Evolutionary conservation across 2,888 invertebrate species (phyloP), one percentile per base, ranked within the genome.

Genomic region (Catocala nupta): DNA sequence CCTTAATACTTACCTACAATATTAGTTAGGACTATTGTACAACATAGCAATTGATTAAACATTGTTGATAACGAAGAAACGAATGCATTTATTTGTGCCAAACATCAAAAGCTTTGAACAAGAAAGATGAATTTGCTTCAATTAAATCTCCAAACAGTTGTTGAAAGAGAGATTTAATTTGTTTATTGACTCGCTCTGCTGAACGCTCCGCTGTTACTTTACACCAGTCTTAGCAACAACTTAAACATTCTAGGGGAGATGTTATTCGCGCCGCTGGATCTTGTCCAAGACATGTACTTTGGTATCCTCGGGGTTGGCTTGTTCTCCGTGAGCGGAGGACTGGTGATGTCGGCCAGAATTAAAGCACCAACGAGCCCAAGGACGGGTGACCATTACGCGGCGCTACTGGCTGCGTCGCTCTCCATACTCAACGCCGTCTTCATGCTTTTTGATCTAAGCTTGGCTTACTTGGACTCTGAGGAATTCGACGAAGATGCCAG

Each of bases 271-370:
- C 93, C 92, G 33, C 78, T 94, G 81, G 93, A 94, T 73, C 87
- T 94, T 63, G 90, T 93, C 36, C 93, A 93, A 81, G 93, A 94
- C 76, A 91, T 93, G 85, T 93, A 86, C 84, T 93, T 86, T 78
- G 90, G 91, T 39, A 82, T 91, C 48, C 73, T 93, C 42, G 93
- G 93, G 43, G 81, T 89, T 33, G 83, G 71, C 5, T 75, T 94
- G 65, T 93, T 91, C 78, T 75, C 87, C 9, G 77, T 87, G 16
- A 85, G 89, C 73, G 93, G 93, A 1, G 90, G 90, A 6, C 63
- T 92, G 64, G 73, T 91, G 11, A 73, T 93, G 11, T 77, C 87
- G 0, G 80, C 85, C 25, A 83, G 93, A 59, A 60, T 83, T 7
- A 82, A 74, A 58, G 78, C 75, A 10, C 68, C 84, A 7, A 7